Evolutionary conservation across 1,140 invertebrate species (phyloP).

Genomic region (Triops cancriformis): DNA sequence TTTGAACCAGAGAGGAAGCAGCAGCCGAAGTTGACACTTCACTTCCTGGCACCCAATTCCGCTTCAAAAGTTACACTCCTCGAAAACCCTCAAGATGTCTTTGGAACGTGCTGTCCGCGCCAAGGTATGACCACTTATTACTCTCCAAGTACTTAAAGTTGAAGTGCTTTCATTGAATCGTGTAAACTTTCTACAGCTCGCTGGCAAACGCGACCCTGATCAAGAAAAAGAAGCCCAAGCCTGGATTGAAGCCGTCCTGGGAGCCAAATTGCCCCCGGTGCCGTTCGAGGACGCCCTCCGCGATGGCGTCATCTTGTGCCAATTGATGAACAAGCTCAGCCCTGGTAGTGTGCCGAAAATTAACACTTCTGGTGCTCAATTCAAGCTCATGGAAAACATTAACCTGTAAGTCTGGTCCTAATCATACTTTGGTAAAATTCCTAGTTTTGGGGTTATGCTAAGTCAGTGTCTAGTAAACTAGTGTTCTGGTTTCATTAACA

Average conservation of each 20-base stretch:
- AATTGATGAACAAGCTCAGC: conserved; percentile 74
- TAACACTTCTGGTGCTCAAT: conserved; percentile 75
- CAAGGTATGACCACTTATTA: neutral
- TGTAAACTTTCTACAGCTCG: conserved; percentile 53
- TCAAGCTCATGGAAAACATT: conserved; percentile 92
- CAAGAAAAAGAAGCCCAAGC: conserved; percentile 79
- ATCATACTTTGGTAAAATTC: no score
- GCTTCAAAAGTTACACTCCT: neutral
- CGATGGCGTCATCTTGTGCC: conserved; percentile 77
- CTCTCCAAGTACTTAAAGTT: neutral
- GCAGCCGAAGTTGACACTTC: neutral
- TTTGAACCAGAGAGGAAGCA: neutral
- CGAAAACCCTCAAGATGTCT: conserved; percentile 4
- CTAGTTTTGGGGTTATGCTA: no score
- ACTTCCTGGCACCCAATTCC: neutral
- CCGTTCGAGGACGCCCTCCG: conserved; percentile 68
- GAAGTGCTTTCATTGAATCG: neutral
- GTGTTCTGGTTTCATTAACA: no score
- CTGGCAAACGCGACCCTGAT: conserved; percentile 76
- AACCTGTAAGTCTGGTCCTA: conserved; percentile 68
- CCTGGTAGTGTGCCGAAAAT: conserved; percentile 79
- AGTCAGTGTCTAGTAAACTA: no score
- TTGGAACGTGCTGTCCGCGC: conserved; percentile 18
- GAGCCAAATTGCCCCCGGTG: conserved; percentile 68
- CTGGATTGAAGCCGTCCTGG: conserved; percentile 83